Evolutionary conservation across 2,888 invertebrate species (phyloP).

Genomic region (Agrotis exclamationis): DNA sequence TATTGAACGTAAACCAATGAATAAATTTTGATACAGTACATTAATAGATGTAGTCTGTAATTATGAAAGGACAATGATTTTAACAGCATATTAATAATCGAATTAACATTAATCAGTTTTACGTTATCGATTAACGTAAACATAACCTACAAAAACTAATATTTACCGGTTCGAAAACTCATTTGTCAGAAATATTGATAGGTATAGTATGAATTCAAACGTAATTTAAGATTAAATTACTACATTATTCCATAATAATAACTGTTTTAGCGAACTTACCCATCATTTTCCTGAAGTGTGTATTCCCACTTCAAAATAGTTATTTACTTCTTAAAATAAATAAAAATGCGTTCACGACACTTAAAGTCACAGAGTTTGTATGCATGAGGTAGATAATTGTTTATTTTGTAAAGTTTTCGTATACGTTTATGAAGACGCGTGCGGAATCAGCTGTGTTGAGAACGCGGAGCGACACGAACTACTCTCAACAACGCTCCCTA

Average conservation of each 20-base stretch:
- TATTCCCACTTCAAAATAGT: constrained; percentile 69
- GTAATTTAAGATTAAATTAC: neutral
- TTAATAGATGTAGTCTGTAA: neutral
- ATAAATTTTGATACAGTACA: neutral
- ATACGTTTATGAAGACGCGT: constrained; percentile 80
- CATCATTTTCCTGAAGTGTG: constrained; percentile 72
- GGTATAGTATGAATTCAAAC: neutral
- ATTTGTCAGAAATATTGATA: neutral
- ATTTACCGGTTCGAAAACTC: neutral
- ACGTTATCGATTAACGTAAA: constrained; percentile 48
- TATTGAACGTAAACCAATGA: neutral
- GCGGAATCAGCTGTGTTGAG: constrained; percentile 78
- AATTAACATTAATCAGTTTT: neutral
- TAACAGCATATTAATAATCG: neutral
- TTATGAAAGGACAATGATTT: neutral
- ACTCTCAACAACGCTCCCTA: constrained; percentile 74
- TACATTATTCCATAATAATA: neutral
- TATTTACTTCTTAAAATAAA: constrained; percentile 52
- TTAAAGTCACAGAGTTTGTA: constrained; percentile 69
- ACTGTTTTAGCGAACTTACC: constrained; percentile 73
- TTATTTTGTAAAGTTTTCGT: constrained; percentile 64
- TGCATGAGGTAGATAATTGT: constrained; percentile 70
- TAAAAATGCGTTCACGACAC: constrained; percentile 70
- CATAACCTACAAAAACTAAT: constrained; percentile 59
- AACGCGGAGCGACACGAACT: constrained; percentile 71